Conservation (phyloP, 2,797 vertebrate species). For the Yasuhikotakia modesta region DNA sequence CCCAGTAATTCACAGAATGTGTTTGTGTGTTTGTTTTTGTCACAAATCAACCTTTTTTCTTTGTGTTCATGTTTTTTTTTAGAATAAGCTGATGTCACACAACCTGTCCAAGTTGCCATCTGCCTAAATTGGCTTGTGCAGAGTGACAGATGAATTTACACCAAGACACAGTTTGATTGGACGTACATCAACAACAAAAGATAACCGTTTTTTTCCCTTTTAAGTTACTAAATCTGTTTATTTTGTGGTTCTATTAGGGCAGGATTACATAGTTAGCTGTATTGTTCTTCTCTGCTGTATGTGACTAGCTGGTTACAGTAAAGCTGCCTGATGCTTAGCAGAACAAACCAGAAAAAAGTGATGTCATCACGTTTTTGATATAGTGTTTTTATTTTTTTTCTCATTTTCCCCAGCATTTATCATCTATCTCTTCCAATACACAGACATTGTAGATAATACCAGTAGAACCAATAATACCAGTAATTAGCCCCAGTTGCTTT, state of each 20-base stretch:
- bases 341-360: slow-evolving; percentile 8
- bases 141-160: background rate
- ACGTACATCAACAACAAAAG: background rate
- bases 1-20: background rate
- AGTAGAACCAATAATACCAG: no score
- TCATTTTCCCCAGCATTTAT: slow-evolving; percentile 49
- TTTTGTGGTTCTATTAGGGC: background rate
- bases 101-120: no score
- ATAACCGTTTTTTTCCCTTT: background rate
- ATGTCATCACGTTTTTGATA: slow-evolving; percentile 25
- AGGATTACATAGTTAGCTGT: background rate
- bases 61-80: background rate
- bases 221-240: background rate
- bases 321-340: background rate
- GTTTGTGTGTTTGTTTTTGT: background rate
- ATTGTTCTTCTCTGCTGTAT: background rate
- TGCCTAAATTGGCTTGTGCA: background rate
- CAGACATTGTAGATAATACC: slow-evolving; percentile 73
- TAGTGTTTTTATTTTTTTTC: background rate
- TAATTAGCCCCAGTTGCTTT: slow-evolving; percentile 80
- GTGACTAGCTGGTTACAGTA: background rate
- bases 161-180: background rate
- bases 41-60: background rate
- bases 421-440: slow-evolving; percentile 53
- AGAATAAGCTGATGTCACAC: no score